A percentile compares a stretch with the other conserved stretches of the same genome.
phyloP scores from a whole-genome alignment of 2,797 vertebrate genomes.

The Fistularia tabacaria region DNA sequence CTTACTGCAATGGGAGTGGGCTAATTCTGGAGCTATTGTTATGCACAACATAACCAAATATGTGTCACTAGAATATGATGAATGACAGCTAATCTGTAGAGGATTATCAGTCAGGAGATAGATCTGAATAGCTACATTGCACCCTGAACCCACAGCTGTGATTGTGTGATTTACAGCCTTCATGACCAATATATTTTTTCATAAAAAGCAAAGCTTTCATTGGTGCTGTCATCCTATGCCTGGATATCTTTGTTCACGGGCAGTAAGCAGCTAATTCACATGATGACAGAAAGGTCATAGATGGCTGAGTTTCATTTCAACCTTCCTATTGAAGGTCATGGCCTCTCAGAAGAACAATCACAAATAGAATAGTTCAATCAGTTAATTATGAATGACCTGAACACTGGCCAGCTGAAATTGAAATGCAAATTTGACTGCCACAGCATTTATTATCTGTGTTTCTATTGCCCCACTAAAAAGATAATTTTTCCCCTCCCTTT shows the following conservation, averaged over 20 bases:
- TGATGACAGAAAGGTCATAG: slow-evolving; percentile 47
- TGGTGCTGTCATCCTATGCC: slow-evolving; percentile 20
- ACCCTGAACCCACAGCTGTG: slow-evolving; percentile 18
- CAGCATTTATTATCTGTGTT: too few species aligned
- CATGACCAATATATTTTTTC: slow-evolving; percentile 20
- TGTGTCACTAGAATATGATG: slow-evolving; percentile 32
- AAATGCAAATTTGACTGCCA: not conserved
- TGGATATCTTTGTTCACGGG: slow-evolving; percentile 32
- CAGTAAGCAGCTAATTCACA: slow-evolving; percentile 40
- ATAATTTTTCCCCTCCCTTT: too few species aligned
- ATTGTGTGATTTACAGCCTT: slow-evolving; percentile 32
- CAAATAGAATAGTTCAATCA: slow-evolving; percentile 23
- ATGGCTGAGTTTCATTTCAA: slow-evolving; percentile 29
- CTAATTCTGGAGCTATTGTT: slow-evolving; percentile 35
- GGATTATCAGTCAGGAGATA: slow-evolving; percentile 39
- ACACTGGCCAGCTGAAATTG: not conserved
- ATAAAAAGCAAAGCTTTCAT: slow-evolving; percentile 20
- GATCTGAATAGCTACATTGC: slow-evolving; percentile 15
- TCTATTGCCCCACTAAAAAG: too few species aligned
- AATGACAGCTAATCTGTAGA: slow-evolving; percentile 17
- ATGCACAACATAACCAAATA: slow-evolving; percentile 12
- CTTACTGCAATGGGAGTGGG: slow-evolving; percentile 13
- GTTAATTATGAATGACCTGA: slow-evolving; percentile 16
- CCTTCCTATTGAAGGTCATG: slow-evolving; percentile 32
- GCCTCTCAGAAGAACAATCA: slow-evolving; percentile 23